These are phyloP conservation scores for Beroe forskalii DNA, from an alignment of 37 sponge, comb jelly and placozoan species.

Conservation along the genomic window DNA sequence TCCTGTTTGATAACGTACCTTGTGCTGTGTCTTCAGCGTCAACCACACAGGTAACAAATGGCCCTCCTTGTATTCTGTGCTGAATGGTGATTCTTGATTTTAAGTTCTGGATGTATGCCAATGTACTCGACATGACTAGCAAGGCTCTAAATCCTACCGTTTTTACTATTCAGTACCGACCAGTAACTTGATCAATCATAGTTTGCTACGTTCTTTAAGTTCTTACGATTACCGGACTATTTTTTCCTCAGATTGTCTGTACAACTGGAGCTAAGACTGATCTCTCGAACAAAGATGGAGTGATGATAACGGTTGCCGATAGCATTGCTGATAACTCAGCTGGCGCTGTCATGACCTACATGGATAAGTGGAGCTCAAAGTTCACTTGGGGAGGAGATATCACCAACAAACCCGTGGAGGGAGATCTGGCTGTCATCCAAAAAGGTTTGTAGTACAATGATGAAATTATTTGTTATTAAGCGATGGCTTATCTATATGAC, in stretches of 20 bases:
- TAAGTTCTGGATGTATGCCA: too few species aligned
- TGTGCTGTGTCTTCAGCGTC: slow-evolving; percentile 70
- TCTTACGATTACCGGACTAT: too few species aligned
- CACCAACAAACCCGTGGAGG: slow-evolving; percentile 75
- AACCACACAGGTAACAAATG: slow-evolving; percentile 67
- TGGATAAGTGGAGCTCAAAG: slow-evolving; percentile 67
- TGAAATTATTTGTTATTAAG: too few species aligned
- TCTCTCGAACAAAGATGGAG: slow-evolving; percentile 71
- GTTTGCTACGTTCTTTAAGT: too few species aligned
- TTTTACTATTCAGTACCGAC: too few species aligned
- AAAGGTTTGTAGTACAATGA: background rate
- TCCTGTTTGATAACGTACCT: slow-evolving; percentile 71
- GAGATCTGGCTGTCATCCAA: slow-evolving; percentile 78
- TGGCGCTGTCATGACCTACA: slow-evolving; percentile 49
- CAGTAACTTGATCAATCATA: too few species aligned
- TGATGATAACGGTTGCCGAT: slow-evolving; percentile 72
- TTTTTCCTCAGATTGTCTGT: slow-evolving; percentile 70
- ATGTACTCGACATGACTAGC: too few species aligned
- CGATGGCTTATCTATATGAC: too few species aligned
- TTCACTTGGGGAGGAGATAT: slow-evolving; percentile 88
- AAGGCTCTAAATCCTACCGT: too few species aligned
- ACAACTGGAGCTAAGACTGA: slow-evolving; percentile 72
- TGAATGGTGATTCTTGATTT: too few species aligned
- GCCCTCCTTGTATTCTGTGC: too few species aligned
- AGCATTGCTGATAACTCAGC: slow-evolving; percentile 71